A percentile compares a stretch with the other conserved stretches of the same genome.
These are phyloP conservation scores for Andrena fulva DNA, from an alignment of 2,888 invertebrate genomes.

Conservation along the genomic window DNA sequence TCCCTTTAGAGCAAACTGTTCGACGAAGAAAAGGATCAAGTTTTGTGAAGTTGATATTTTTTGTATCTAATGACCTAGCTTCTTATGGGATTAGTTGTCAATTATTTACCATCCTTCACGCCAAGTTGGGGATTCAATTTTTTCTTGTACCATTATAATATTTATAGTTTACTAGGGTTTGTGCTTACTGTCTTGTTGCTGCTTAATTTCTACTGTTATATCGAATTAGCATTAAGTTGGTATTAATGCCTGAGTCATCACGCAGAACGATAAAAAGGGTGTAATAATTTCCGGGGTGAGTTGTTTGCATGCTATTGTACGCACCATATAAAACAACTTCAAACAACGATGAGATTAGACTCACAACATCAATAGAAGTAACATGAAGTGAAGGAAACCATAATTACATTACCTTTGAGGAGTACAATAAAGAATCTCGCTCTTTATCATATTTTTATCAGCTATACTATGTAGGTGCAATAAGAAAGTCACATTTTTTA, in stretches of 20 bases:
- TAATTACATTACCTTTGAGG: slow-evolving; percentile 29
- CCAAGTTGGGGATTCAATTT: background rate
- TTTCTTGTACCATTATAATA: background rate
- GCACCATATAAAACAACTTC: slow-evolving; percentile 23
- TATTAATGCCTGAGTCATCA: slow-evolving; percentile 3
- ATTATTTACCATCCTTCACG: background rate
- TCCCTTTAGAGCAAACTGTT: background rate
- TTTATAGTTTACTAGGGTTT: background rate
- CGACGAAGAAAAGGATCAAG: background rate
- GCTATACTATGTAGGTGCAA: too few relatives aligned
- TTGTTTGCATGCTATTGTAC: slow-evolving; percentile 37
- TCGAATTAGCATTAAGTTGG: slow-evolving; percentile 11
- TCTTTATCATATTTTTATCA: too few relatives aligned
- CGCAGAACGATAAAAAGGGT: background rate
- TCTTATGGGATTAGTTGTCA: background rate
- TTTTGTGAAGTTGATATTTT: background rate
- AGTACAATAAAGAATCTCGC: too few relatives aligned
- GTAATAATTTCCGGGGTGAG: slow-evolving; percentile 1
- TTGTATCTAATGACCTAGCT: background rate
- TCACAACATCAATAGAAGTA: slow-evolving; percentile 38
- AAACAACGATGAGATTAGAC: slow-evolving; percentile 20
- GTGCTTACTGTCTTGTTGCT: background rate
- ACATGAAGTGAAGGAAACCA: background rate
- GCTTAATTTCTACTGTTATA: slow-evolving; percentile 2
- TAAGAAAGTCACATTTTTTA: background rate